Evolutionary conservation across 2,113 vertebrate species (phyloP), one percentile per base, ranked within the genome.

Genomic region (Pyxicephalus adspersus): DNA sequence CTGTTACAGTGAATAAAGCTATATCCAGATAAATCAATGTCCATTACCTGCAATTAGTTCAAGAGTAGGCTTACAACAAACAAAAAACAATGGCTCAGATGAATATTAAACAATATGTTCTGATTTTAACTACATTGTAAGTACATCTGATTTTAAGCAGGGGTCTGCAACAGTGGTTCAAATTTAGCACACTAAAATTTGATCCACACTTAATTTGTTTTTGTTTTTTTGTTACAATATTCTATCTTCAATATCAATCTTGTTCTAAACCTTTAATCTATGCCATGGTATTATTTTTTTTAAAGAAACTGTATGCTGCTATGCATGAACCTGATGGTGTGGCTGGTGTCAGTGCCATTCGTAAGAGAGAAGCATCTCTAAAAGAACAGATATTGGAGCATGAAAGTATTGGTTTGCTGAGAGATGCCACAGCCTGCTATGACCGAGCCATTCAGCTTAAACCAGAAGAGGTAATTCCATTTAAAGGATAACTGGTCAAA

Each of bases 241-340:
- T n/a, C n/a, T n/a, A n/a, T n/a, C n/a, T n/a, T n/a, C n/a, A n/a
- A n/a, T n/a, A n/a, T 4, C 0, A 80, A 83, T 84, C 34, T 28
- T 45, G n/a, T 85, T 83, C 0, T 45, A 9, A 6, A 45, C 11
- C 15, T 8, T 1, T 13, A 9, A 45, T 45, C 38, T 45, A 13
- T 87, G 0, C 61, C 72, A 22, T 77, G n/a, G n/a, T n/a, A 83
- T 86, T 83, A 71, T 50, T 71, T 77, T 34, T 70, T 64, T 15
- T 9, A 13, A 77, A 95, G 94, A 95, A 93, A 76, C 75, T 99
- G 80, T 99, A 99, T 38, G 97, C 95, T 57, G 97, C 96, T 20
- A 98, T 99, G 96, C 96, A 99, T 1, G 98, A 99, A 85, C 96
- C 98, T 0, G 98, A 99, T 82, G 97, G 97, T 13, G 96, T 99